These are phyloP conservation scores for Entelurus aequoreus DNA, from an alignment of 2,113 vertebrate genomes.

Conservation along the genomic window DNA sequence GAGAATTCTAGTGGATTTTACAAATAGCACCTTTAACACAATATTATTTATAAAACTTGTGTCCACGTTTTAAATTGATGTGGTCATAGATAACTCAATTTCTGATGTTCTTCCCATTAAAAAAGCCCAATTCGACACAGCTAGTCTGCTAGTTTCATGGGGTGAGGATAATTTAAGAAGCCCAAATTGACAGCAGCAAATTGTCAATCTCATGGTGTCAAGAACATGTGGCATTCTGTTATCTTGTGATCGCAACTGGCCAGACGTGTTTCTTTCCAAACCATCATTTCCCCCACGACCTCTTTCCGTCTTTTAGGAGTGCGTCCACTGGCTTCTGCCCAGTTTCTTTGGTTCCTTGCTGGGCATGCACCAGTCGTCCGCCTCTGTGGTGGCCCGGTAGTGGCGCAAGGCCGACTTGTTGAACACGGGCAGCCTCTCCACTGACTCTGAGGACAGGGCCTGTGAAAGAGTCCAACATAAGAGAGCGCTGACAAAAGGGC, in stretches of 20 bases:
- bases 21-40: background rate
- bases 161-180: background rate
- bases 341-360: constrained; percentile 85
- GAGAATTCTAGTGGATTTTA: background rate
- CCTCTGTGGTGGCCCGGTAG: constrained; percentile 83
- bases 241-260: background rate
- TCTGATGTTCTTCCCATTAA: background rate
- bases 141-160: constrained; percentile 2
- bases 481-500: background rate
- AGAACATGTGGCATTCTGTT: background rate
- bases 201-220: background rate
- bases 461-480: constrained; percentile 37
- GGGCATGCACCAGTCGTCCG: constrained; percentile 95
- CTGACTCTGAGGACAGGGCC: constrained; percentile 90
- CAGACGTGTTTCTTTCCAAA: background rate
- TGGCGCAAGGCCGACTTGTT: constrained; percentile 92
- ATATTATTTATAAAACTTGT: background rate
- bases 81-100: too few relatives aligned
- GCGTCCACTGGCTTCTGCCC: constrained; percentile 68
- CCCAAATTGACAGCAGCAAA: background rate
- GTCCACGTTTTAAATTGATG: background rate
- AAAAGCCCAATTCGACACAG: background rate
- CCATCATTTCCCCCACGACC: background rate
- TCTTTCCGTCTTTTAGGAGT: constrained; percentile 48
- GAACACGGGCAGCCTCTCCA: constrained; percentile 95